Conservation (phyloP, 1,140 invertebrate genomes). For the Ooceraea biroi region DNA sequence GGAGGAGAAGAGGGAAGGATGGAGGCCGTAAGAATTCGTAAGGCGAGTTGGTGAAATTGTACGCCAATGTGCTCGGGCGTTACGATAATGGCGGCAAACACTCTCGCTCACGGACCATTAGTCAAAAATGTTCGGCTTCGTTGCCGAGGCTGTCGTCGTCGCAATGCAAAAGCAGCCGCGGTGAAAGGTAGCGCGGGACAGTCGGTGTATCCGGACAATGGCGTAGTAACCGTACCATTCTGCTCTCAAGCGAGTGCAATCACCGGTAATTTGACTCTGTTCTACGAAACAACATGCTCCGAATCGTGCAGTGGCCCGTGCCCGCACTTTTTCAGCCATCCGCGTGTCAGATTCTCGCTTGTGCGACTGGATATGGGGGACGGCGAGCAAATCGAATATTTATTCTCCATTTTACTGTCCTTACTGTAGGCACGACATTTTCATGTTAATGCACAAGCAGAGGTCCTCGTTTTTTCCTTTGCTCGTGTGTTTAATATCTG, state of each 20-base stretch:
- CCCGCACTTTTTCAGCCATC: neutral
- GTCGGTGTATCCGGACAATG: conserved; percentile 68
- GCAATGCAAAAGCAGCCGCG: conserved; percentile 31
- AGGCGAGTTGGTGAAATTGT: conserved; percentile 73
- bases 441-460: no score
- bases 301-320: neutral
- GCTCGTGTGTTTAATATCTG: neutral
- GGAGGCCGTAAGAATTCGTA: conserved; percentile 37
- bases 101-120: conserved; percentile 84
- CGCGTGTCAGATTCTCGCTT: neutral
- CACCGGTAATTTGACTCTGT: conserved; percentile 79
- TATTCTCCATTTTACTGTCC: conserved; percentile 6
- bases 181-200: conserved; percentile 27
- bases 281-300: conserved; percentile 53
- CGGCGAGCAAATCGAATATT: neutral
- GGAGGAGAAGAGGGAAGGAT: neutral
- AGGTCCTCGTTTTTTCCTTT: neutral
- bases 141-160: conserved; percentile 64
- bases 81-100: conserved; percentile 81
- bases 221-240: conserved; percentile 78
- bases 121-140: conserved; percentile 81
- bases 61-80: conserved; percentile 70
- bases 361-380: neutral
- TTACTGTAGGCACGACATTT: neutral
- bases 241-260: conserved; percentile 70